Conservation (phyloP, 2,888 invertebrate genomes). For the Chrysomela aeneicollis region DNA sequence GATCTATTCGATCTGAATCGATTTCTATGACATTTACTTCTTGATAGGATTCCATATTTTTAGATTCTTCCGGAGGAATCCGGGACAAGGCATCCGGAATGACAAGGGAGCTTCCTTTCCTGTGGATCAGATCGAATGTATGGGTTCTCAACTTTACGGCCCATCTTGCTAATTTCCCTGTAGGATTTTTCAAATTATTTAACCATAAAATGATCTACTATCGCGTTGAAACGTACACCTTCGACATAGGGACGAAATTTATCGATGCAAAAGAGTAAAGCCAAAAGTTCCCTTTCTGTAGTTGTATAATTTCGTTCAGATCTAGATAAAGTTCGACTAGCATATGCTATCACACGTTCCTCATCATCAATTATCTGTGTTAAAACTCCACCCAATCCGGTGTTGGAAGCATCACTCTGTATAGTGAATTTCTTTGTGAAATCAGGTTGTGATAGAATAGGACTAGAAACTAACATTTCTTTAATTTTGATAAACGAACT, state of each 20-base stretch:
- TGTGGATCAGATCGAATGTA: constrained; percentile 14
- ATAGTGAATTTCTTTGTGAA: constrained; percentile 16
- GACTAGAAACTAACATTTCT: constrained; percentile 13
- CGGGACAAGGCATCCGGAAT: constrained; percentile 5
- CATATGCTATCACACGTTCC: constrained; percentile 46
- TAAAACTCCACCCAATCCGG: constrained; percentile 4
- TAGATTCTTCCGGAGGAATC: background rate
- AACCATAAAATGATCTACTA: constrained; percentile 41
- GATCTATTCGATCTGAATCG: background rate
- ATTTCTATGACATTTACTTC: background rate
- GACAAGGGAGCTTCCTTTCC: background rate
- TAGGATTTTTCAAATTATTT: constrained; percentile 24
- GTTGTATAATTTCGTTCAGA: constrained; percentile 46
- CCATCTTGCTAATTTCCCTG: constrained; percentile 13
- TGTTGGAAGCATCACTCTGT: too few species aligned
- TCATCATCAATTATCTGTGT: constrained; percentile 35
- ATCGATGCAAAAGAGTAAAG: constrained; percentile 41
- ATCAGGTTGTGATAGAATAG: constrained; percentile 10
- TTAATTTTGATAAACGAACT: background rate
- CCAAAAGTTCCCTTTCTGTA: constrained; percentile 45
- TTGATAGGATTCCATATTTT: too few species aligned
- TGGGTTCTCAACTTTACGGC: too few species aligned
- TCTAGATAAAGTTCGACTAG: constrained; percentile 41
- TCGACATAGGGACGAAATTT: constrained; percentile 41
- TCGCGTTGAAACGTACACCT: constrained; percentile 42